Conservation (phyloP, 2,797 vertebrate genomes). For the Pogonophryne albipinna region DNA sequence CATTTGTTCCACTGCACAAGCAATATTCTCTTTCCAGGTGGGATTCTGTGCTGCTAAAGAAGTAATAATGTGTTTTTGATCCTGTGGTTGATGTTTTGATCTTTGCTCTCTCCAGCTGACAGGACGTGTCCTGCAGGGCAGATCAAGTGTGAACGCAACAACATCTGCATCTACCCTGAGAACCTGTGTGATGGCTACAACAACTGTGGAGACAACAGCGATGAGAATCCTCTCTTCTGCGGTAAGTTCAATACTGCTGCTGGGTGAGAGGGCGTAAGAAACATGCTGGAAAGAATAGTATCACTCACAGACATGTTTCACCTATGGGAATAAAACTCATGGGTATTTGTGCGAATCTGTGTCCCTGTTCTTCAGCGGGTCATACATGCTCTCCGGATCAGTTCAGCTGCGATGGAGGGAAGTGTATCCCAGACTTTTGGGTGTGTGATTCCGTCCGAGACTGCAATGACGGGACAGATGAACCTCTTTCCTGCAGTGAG, state of each 20-base stretch:
- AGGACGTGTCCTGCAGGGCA: slow-evolving; percentile 87
- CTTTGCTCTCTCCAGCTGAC: slow-evolving; percentile 83
- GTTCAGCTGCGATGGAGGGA: slow-evolving; percentile 77
- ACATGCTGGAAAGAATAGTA: neutral
- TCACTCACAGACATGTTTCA: neutral
- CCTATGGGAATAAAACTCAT: neutral
- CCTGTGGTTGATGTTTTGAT: slow-evolving; percentile 1
- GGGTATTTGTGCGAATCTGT: slow-evolving; percentile 16
- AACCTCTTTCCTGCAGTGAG: slow-evolving; percentile 80
- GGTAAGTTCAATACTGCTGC: slow-evolving; percentile 54
- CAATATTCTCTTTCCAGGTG: neutral
- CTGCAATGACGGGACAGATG: slow-evolving; percentile 81
- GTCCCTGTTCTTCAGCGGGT: slow-evolving; percentile 56
- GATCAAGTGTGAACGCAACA: slow-evolving; percentile 90
- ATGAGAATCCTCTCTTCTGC: slow-evolving; percentile 85
- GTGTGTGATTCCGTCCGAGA: slow-evolving; percentile 78
- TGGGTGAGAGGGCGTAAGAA: neutral
- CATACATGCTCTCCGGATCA: slow-evolving; percentile 75
- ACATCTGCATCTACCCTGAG: slow-evolving; percentile 90
- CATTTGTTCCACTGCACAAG: neutral
- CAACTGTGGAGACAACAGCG: slow-evolving; percentile 86
- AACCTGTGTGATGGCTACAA: slow-evolving; percentile 89
- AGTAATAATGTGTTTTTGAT: neutral
- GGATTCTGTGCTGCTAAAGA: neutral
- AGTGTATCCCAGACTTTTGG: slow-evolving; percentile 78